These are phyloP conservation scores for Centropristis striata DNA, from an alignment of 2,113 vertebrate species.

Conservation along the genomic window DNA sequence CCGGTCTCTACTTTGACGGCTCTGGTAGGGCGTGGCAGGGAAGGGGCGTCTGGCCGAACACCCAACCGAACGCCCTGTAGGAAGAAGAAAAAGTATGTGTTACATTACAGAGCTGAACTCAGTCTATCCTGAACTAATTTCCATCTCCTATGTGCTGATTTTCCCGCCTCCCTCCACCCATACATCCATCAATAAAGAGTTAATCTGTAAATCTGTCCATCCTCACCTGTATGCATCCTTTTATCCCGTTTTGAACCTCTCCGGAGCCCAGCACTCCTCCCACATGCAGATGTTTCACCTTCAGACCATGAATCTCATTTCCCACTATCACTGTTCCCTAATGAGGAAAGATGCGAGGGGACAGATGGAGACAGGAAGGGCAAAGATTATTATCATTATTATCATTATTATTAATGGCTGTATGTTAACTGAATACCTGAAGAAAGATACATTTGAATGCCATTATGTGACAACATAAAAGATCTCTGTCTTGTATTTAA, in stretches of 20 bases:
- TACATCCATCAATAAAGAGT: not conserved
- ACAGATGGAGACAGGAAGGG: conserved; percentile 26
- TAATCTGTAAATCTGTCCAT: not conserved
- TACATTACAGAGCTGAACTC: not conserved
- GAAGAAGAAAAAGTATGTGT: conserved; percentile 1
- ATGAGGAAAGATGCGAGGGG: conserved; percentile 12
- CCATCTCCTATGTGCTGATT: not conserved
- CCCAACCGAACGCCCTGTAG: conserved; percentile 94
- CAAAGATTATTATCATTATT: conserved; percentile 39
- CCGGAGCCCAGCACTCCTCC: conserved; percentile 92
- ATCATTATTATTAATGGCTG: conserved; percentile 22
- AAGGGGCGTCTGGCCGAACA: conserved; percentile 86
- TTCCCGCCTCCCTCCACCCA: not conserved
- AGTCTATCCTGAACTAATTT: not conserved
- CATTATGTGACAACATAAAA: not conserved
- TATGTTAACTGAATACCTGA: conserved; percentile 8
- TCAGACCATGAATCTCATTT: conserved; percentile 95
- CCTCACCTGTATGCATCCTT: conserved; percentile 96
- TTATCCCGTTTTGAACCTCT: conserved; percentile 92
- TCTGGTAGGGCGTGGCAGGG: conserved; percentile 89
- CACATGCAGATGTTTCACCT: conserved; percentile 96
- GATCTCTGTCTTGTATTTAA: not conserved
- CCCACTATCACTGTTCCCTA: conserved; percentile 95
- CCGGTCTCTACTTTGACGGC: conserved; percentile 92
- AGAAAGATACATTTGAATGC: conserved; percentile 10